Evolutionary conservation across 2,888 invertebrate genomes (phyloP).

Genomic region (Chloroclystis v-ata): DNA sequence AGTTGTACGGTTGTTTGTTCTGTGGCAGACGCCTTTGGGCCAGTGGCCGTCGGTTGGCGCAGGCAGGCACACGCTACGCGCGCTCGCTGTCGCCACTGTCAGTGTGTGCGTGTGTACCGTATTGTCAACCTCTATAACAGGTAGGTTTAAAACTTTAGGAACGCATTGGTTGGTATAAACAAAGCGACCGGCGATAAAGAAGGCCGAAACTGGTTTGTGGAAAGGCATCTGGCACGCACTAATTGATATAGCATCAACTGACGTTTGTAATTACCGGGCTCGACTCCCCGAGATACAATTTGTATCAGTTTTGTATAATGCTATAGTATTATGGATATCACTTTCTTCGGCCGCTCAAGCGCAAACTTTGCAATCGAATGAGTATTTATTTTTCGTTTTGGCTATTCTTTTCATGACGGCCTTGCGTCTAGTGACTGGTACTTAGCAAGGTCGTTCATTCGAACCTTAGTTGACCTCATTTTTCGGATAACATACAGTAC

Average conservation of each 20-base stretch:
- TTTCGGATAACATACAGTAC: constrained; percentile 35
- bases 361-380: constrained; percentile 10
- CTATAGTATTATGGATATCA: constrained; percentile 21
- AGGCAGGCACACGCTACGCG: constrained; percentile 65
- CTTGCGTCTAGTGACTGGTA: constrained; percentile 30
- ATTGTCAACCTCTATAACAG: constrained; percentile 72
- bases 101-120: constrained; percentile 63
- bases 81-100: constrained; percentile 43
- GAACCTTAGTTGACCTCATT: constrained; percentile 43
- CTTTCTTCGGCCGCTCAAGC: constrained; percentile 16
- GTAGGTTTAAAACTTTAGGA: constrained; percentile 57
- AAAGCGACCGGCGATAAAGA: constrained; percentile 57
- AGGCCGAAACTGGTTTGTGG: constrained; percentile 66
- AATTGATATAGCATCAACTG: constrained; percentile 68
- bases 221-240: constrained; percentile 70
- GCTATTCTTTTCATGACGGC: constrained; percentile 24
- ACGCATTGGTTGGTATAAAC: constrained; percentile 33
- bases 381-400: constrained; percentile 20
- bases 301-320: constrained; percentile 25
- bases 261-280: constrained; percentile 52
- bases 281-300: constrained; percentile 23
- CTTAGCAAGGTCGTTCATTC: constrained; percentile 37
- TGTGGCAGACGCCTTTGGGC: constrained; percentile 27
- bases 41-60: constrained; percentile 64
- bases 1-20: constrained; percentile 4